A percentile compares a stretch with the other conserved stretches of the same genome.
Evolutionary conservation across 2,888 invertebrate species (phyloP).

Genomic region (Pollenia labialis): DNA sequence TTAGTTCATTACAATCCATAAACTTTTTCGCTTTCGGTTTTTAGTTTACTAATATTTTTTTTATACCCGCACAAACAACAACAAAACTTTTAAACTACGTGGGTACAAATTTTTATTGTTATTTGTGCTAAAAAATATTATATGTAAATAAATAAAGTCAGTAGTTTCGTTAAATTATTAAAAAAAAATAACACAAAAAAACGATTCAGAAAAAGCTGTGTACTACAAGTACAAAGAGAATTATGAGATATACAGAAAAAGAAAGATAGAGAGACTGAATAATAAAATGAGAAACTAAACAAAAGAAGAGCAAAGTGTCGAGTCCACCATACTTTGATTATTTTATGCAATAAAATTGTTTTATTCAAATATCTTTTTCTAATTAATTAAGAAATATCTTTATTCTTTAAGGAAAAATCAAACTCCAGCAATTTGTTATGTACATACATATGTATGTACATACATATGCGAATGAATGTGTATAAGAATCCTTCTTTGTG

Average conservation of each 20-base stretch:
- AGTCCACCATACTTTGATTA: constrained; percentile 17
- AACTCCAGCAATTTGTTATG: background rate
- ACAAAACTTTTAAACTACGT: background rate
- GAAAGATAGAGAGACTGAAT: background rate
- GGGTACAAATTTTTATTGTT: constrained; percentile 24
- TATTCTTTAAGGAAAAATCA: background rate
- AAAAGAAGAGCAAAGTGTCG: background rate
- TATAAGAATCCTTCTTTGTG: background rate
- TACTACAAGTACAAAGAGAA: constrained; percentile 34
- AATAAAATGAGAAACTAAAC: constrained; percentile 7
- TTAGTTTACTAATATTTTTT: constrained; percentile 25
- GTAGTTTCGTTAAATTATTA: constrained; percentile 41
- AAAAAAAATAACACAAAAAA: constrained; percentile 17
- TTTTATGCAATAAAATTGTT: constrained; percentile 34
- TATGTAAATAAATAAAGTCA: constrained; percentile 15
- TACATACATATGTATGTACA: background rate
- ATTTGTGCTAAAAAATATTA: constrained; percentile 42
- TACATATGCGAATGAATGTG: background rate
- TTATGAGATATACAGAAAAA: constrained; percentile 3
- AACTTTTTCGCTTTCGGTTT: constrained; percentile 22
- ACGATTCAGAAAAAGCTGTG: constrained; percentile 10
- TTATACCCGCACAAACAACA: constrained; percentile 1
- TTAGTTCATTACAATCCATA: constrained; percentile 60
- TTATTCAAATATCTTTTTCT: constrained; percentile 20
- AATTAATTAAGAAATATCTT: background rate